These are phyloP conservation scores for Burhinus oedicnemus DNA, from an alignment of 2,113 vertebrate species.

Conservation along the genomic window DNA sequence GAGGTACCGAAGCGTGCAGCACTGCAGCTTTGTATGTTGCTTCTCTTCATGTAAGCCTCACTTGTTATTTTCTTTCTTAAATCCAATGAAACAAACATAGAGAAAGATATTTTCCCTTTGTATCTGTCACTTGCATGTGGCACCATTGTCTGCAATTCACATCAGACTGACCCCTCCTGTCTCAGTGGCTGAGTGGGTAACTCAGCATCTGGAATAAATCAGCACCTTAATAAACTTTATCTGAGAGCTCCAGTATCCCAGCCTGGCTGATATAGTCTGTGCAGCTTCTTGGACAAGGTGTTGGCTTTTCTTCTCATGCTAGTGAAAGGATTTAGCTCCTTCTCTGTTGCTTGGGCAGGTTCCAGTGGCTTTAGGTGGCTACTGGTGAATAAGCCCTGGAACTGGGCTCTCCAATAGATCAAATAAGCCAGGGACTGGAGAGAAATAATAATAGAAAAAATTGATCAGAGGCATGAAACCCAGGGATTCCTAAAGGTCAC, in stretches of 20 bases:
- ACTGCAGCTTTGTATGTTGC: background rate
- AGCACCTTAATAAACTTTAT: background rate
- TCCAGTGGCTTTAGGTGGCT: background rate
- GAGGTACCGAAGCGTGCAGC: fast-evolving
- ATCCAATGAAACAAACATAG: background rate
- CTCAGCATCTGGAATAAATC: background rate
- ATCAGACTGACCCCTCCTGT: background rate
- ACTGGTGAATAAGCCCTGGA: background rate
- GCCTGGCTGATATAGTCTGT: background rate
- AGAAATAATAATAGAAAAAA: background rate
- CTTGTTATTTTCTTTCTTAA: background rate
- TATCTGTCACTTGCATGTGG: background rate
- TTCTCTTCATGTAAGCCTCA: background rate
- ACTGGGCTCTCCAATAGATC: background rate
- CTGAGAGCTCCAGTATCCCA: background rate
- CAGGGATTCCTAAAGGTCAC: background rate
- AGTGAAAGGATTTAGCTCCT: background rate
- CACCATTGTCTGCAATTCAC: background rate
- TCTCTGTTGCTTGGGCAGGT: background rate
- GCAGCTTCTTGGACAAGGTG: background rate
- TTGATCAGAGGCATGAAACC: background rate
- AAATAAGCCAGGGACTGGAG: background rate
- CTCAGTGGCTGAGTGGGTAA: background rate
- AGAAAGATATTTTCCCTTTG: background rate
- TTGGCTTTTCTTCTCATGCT: background rate